Evolutionary conservation across 2,888 invertebrate genomes (phyloP), one percentile per base, ranked within the genome.

Genomic region (Lobophora halterata): DNA sequence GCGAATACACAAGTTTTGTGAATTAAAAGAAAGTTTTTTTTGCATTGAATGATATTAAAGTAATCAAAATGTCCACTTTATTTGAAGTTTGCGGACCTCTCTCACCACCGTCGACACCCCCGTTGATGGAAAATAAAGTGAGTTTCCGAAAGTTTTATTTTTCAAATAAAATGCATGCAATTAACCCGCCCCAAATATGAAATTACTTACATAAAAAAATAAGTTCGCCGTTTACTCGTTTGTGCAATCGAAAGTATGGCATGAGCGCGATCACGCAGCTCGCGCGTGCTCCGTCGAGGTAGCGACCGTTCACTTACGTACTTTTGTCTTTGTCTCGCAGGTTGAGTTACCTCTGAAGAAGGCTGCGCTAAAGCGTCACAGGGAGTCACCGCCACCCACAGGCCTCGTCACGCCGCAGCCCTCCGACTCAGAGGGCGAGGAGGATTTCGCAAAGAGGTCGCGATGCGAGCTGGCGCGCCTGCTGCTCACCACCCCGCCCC

Each of bases 371-470:
- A 83, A 82, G 61, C 76, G 82, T 10, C 72, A 68, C 43, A 61
- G 73, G 30, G 78, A 78, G 61, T 69, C 75, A 1, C 64, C 77
- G 13, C 77, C 73, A 31, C 59, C 52, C 12, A 65, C 75, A 28
- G 85, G 86, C 34, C 77, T 88, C 54, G 90, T 94, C 36, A 96
- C 96, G 2, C 96, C 96, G 0, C 95, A 95, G 73, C 93, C 95
- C 9, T 95, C 95, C 0, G 96, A 96, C 73, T 94, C 94, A 0
- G 96, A 96, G 81, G 89, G 92, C 54, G 92, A 95, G 74, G 89
- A 90, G 54, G 90, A 72, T 54, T 77, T 58, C 65, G 70, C 61
- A 78, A 89, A 79, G 56, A 69, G 76, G 30, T 69, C 79, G 17
- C 78, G 79, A 33, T 81, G 88, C 58, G 91, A 91, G 66, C 74